phyloP scores from a whole-genome alignment of 1,140 invertebrate species.

The Drosophila serrata region DNA sequence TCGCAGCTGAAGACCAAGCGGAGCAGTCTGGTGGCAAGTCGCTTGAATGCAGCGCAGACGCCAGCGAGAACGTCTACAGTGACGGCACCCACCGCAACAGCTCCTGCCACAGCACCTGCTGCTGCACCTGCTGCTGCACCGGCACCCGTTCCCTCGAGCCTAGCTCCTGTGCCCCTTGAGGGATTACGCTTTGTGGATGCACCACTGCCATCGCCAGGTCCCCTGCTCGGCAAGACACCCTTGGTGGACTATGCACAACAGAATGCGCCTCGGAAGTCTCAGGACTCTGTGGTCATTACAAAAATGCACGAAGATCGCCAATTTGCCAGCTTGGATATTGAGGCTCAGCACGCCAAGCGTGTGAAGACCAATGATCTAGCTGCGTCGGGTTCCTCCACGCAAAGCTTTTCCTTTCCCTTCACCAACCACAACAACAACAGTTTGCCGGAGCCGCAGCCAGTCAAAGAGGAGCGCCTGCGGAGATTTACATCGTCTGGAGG shows the following conservation, averaged over 20 bases:
- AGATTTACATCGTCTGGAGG: conserved; percentile 81
- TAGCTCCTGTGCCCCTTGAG: conserved; percentile 25
- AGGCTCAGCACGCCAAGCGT: conserved; percentile 45
- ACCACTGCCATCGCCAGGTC: conserved; percentile 91
- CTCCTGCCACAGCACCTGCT: neutral
- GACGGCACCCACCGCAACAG: conserved; percentile 11
- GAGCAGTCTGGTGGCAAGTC: conserved; percentile 86
- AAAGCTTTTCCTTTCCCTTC: conserved; percentile 34
- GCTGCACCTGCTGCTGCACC: neutral
- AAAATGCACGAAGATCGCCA: conserved; percentile 83
- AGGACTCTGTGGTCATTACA: conserved; percentile 78
- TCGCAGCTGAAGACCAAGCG: conserved; percentile 85
- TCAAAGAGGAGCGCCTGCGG: conserved; percentile 74
- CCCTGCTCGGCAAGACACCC: conserved; percentile 91
- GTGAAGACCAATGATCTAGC: conserved; percentile 28
- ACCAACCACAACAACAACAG: conserved; percentile 14
- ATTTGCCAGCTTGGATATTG: conserved; percentile 26
- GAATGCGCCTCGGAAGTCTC: conserved; percentile 58
- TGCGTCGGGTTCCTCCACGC: conserved; percentile 5
- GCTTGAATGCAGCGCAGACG: conserved; percentile 70
- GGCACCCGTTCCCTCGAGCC: conserved; percentile 2
- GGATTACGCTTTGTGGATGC: conserved; percentile 84
- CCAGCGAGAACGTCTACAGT: conserved; percentile 58
- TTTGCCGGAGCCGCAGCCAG: conserved; percentile 19
- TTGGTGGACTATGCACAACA: conserved; percentile 88